Percentiles rank a stretch among this genome's conserved stretches.
These are phyloP conservation scores for Cyprinodon variegatus DNA, from an alignment of 2,113 vertebrate genomes.

Conservation along the genomic window DNA sequence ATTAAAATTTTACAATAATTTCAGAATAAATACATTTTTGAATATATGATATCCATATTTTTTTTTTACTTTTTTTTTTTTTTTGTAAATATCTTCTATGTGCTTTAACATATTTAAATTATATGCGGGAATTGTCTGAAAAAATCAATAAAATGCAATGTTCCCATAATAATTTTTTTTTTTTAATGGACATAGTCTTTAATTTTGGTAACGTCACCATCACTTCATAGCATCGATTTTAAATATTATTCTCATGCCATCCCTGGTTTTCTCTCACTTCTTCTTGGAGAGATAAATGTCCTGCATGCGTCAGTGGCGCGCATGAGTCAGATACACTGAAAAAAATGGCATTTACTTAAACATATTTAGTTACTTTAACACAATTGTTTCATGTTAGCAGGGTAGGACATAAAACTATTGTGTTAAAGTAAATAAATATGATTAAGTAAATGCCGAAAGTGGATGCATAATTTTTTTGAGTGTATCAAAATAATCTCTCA, in stretches of 20 bases:
- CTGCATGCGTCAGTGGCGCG: conserved; percentile 68
- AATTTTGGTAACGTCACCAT: not conserved
- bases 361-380: too few relatives aligned
- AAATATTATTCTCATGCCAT: not conserved
- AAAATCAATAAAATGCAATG: not conserved
- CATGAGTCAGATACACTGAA: conserved; percentile 71
- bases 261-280: conserved; percentile 40
- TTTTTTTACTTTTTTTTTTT: too few relatives aligned
- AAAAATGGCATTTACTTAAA: not conserved
- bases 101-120: not conserved
- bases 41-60: too few relatives aligned
- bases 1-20: not conserved
- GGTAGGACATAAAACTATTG: too few relatives aligned
- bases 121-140: not conserved
- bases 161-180: too few relatives aligned
- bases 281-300: conserved; percentile 52
- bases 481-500: too few relatives aligned
- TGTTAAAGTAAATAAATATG: too few relatives aligned
- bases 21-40: not conserved
- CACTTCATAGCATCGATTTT: not conserved
- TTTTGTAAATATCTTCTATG: too few relatives aligned
- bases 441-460: too few relatives aligned
- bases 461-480: too few relatives aligned
- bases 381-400: too few relatives aligned
- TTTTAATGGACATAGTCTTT: too few relatives aligned